These are phyloP conservation scores for Euplexia lucipara DNA, from an alignment of 2,888 invertebrate species.

Conservation along the genomic window DNA sequence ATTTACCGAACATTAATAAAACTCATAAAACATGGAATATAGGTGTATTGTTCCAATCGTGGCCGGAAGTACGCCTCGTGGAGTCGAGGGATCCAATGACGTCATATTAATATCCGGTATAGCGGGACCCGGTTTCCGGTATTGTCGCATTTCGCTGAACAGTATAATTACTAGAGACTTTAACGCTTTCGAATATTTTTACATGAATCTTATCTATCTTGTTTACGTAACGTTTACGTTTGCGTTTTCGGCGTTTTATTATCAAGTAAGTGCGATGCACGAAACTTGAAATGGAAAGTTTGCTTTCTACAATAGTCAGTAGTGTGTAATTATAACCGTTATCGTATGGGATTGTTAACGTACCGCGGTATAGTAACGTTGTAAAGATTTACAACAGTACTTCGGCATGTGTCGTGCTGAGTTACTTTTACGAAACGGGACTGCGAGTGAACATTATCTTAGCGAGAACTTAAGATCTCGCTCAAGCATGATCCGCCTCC, in stretches of 20 bases:
- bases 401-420: slow-evolving; percentile 9
- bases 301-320: slow-evolving; percentile 55
- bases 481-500: too few relatives aligned
- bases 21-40: slow-evolving; percentile 69
- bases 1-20: slow-evolving; percentile 55
- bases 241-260: slow-evolving; percentile 57
- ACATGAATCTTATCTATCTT: slow-evolving; percentile 48
- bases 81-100: slow-evolving; percentile 76
- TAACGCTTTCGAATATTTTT: slow-evolving; percentile 57
- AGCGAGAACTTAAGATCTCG: too few relatives aligned
- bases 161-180: slow-evolving; percentile 59
- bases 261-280: slow-evolving; percentile 44
- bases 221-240: slow-evolving; percentile 57
- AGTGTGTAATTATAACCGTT: slow-evolving; percentile 47
- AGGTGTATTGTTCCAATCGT: slow-evolving; percentile 74
- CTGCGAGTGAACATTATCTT: slow-evolving; percentile 7
- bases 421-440: slow-evolving; percentile 23
- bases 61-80: slow-evolving; percentile 77
- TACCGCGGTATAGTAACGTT: slow-evolving; percentile 4
- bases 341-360: slow-evolving; percentile 39
- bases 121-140: slow-evolving; percentile 76
- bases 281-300: slow-evolving; percentile 64
- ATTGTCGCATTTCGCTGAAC: slow-evolving; percentile 68
- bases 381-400: slow-evolving; percentile 45
- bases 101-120: slow-evolving; percentile 83